Evolutionary conservation across 2,888 invertebrate species (phyloP).

Genomic region (Oscheius onirici): DNA sequence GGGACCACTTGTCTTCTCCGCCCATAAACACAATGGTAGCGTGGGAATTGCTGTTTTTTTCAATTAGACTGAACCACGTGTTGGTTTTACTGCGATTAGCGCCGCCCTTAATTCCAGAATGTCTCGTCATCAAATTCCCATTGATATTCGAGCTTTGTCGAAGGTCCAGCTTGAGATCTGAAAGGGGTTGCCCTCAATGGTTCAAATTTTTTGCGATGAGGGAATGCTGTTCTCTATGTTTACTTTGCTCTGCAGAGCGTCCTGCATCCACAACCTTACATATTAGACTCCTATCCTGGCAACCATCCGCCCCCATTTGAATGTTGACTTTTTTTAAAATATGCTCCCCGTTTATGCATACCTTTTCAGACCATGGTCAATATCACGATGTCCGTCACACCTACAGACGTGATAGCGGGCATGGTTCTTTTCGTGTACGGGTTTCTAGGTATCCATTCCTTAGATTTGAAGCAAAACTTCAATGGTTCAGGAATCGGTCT

Average conservation of each 20-base stretch:
- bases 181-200: no score
- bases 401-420: slow-evolving; percentile 52
- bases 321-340: no score
- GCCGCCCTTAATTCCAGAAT: slow-evolving; percentile 11
- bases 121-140: slow-evolving; percentile 28
- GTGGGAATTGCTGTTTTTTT: background rate
- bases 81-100: slow-evolving; percentile 30
- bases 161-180: background rate
- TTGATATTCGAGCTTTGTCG: slow-evolving; percentile 25
- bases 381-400: slow-evolving; percentile 36
- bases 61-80: slow-evolving; percentile 12
- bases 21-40: slow-evolving; percentile 9
- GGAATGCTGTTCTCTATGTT: slow-evolving; percentile 1
- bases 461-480: background rate
- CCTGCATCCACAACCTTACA: slow-evolving; percentile 15
- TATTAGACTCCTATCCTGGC: slow-evolving; percentile 2
- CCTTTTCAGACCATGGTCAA: slow-evolving; percentile 2
- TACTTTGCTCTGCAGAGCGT: slow-evolving; percentile 3
- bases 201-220: background rate
- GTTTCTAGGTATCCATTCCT: slow-evolving; percentile 37
- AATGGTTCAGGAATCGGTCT: slow-evolving; percentile 48
- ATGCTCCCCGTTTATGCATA: background rate
- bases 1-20: background rate
- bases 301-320: background rate
- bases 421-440: slow-evolving; percentile 57